phyloP scores from a whole-genome alignment of 2,113 vertebrate genomes.

The Eublepharis macularius region DNA sequence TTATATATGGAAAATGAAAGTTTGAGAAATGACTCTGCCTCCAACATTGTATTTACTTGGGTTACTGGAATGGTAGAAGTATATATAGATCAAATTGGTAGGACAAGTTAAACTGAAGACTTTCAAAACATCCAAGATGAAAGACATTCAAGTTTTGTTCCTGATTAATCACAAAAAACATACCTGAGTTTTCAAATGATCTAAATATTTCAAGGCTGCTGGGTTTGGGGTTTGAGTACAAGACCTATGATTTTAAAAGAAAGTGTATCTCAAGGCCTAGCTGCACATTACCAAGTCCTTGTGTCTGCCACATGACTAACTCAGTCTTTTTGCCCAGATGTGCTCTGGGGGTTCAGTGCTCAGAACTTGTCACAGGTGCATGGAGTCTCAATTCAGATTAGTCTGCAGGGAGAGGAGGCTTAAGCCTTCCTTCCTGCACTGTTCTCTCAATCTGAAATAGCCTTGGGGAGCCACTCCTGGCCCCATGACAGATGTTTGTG shows the following conservation, averaged over 20 bases:
- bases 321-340: too few species aligned
- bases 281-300: too few species aligned
- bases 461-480: too few species aligned
- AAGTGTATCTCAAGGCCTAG: not conserved
- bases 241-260: not conserved
- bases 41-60: conserved; percentile 31
- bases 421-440: too few species aligned
- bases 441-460: too few species aligned
- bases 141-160: conserved; percentile 7
- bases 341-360: too few species aligned
- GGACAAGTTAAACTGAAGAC: conserved; percentile 18
- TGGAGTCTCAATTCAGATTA: too few species aligned
- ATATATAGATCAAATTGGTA: conserved; percentile 23
- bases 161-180: not conserved
- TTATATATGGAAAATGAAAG: conserved; percentile 54
- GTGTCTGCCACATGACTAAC: too few species aligned
- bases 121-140: not conserved
- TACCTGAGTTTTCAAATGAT: conserved; percentile 6
- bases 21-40: conserved; percentile 21
- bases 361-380: too few species aligned
- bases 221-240: not conserved
- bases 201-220: not conserved
- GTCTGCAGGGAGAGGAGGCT: too few species aligned
- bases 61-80: conserved; percentile 26
- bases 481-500: too few species aligned